Percentiles rank a stretch among this genome's conserved stretches.
These are phyloP conservation scores for Molossus molossus DNA, from an alignment of 2,797 vertebrate species.

Conservation along the genomic window DNA sequence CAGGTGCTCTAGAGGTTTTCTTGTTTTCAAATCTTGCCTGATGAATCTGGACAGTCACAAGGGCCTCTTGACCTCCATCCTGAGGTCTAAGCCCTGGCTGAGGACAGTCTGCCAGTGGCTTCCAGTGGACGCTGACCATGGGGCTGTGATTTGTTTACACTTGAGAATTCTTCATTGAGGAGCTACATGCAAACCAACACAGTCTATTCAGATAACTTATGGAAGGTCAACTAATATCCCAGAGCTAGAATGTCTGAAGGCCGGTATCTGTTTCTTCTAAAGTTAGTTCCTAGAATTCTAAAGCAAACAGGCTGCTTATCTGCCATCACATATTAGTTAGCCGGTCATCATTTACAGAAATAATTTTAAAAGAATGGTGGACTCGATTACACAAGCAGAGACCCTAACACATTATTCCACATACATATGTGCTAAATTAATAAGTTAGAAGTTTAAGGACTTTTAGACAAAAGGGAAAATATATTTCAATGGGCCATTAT, in stretches of 20 bases:
- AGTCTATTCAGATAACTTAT: not conserved
- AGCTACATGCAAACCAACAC: not conserved
- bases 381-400: not conserved
- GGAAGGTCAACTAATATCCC: not conserved
- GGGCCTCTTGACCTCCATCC: too few species aligned
- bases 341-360: not conserved
- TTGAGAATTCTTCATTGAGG: not conserved
- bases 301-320: not conserved
- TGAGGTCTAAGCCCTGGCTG: too few species aligned
- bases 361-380: not conserved
- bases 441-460: not conserved
- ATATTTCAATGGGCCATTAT: constrained; percentile 12
- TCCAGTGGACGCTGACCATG: too few species aligned
- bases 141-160: too few species aligned
- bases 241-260: not conserved
- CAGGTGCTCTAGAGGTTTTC: not conserved
- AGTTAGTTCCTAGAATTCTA: not conserved
- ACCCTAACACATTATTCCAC: not conserved
- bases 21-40: too few species aligned
- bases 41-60: too few species aligned
- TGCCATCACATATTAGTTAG: not conserved
- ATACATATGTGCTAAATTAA: not conserved
- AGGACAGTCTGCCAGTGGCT: too few species aligned
- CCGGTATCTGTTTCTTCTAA: not conserved
- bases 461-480: not conserved